Conservation (phyloP, 2,888 invertebrate genomes). For the Alloplasta piceator region DNA sequence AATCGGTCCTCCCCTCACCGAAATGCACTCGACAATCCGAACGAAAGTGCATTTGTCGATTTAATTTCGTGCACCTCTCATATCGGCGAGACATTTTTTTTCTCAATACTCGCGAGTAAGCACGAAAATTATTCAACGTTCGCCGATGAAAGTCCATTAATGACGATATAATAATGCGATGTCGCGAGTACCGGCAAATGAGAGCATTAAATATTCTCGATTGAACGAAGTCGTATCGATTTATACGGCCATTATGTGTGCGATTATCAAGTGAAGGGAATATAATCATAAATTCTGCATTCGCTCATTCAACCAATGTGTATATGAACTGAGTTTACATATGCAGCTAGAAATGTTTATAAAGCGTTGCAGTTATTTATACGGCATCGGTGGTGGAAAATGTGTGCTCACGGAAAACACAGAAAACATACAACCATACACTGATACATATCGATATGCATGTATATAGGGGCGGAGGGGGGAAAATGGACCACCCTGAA, state of each 20-base stretch:
- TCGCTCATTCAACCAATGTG: conserved; percentile 19
- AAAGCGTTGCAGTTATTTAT: conserved; percentile 33
- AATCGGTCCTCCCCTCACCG: conserved; percentile 2
- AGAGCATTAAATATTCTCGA: conserved; percentile 23
- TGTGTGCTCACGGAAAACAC: conserved; percentile 8
- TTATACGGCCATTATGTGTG: neutral
- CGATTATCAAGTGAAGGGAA: conserved; percentile 48
- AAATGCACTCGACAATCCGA: no score
- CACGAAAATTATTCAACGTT: conserved; percentile 11
- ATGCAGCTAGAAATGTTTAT: conserved; percentile 1
- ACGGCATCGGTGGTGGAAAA: conserved; percentile 18
- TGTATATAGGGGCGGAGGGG: no score
- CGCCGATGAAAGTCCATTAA: conserved; percentile 12
- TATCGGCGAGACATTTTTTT: neutral
- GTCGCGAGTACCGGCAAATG: conserved; percentile 6
- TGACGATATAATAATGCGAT: neutral
- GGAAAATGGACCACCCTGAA: no score
- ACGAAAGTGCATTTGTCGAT: neutral
- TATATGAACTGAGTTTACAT: no score
- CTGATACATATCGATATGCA: no score
- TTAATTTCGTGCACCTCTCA: neutral
- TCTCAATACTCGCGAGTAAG: neutral
- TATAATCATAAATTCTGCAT: conserved; percentile 40
- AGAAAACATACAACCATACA: no score
- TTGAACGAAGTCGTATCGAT: conserved; percentile 42